Evolutionary conservation across 2,888 invertebrate species (phyloP), one percentile per base, ranked within the genome.

Genomic region (Dendrolimus pini): DNA sequence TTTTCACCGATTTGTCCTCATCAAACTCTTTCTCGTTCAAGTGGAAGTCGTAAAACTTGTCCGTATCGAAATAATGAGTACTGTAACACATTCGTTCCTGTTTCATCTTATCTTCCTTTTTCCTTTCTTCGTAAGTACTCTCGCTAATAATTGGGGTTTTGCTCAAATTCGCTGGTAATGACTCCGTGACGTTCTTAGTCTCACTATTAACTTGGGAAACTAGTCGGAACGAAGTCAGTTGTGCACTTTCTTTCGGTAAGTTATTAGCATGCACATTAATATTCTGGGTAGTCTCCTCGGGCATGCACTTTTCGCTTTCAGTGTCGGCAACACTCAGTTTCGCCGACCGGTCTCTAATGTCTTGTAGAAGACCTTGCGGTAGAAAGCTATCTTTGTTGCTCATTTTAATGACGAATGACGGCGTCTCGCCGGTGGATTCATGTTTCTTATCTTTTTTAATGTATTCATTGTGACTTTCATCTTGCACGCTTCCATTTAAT

Each of bases 41-140:
- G 84, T 96, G 96, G 77, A 96, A 96, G 78, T 94, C 94, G 78
- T 95, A 96, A 82, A 93, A 96, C 82, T 94, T 94, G 85, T 96
- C 96, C 70, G 95, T 93, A 75, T 95, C 95, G 75, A 94, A 95
- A 68, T 92, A 88, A 77, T 92, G 92, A 68, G 89, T 90, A 66
- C 90, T 91, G 68, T 88, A 89, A 62, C 85, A 83, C 67, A 85
- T 77, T 66, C 79, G 77, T 59, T 91, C 80, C 74, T 86, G 80
- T 71, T 89, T 87, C 74, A 83, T 76, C 68, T 86, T 83, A 63
- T 91, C 89, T 71, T 92, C 88, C 71, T 92, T 89, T 64, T 91
- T 89, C 61, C 94, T 87, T 54, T 94, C 94, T 68, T 94, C 94
- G 80, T 94, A 95, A 8, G 94, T 93, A 72, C 93, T 93, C 80